Conservation (phyloP, 2,113 vertebrate genomes). For the Bettongia penicillata region DNA sequence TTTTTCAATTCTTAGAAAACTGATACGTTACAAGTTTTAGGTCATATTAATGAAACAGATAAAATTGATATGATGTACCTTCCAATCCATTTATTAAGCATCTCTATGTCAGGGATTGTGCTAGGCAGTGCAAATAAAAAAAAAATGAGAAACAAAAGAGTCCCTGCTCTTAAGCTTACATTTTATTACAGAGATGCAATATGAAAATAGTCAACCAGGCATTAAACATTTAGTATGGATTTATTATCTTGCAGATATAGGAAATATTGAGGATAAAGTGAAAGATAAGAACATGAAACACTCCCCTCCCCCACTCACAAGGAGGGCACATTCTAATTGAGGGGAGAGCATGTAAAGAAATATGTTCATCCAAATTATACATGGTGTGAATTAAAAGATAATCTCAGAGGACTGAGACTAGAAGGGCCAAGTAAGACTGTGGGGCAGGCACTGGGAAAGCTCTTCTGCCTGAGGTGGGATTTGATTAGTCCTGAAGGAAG, state of each 20-base stretch:
- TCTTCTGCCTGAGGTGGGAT: neutral
- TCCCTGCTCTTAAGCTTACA: neutral
- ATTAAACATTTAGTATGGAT: neutral
- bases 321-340: neutral
- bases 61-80: neutral
- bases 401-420: neutral
- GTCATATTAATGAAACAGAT: neutral
- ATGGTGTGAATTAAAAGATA: neutral
- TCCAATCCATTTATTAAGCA: neutral
- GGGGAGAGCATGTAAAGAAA: neutral
- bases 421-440: neutral
- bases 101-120: neutral
- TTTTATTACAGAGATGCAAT: neutral
- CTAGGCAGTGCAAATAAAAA: neutral
- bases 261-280: neutral
- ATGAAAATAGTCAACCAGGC: neutral
- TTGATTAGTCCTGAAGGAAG: neutral
- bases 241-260: neutral
- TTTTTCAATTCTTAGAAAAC: neutral
- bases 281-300: neutral
- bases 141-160: neutral
- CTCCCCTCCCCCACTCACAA: neutral
- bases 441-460: neutral
- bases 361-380: neutral
- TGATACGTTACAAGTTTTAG: neutral